A percentile compares a stretch with the other conserved stretches of the same genome.
These are phyloP conservation scores for Cephalotes varians DNA, from an alignment of 2,888 invertebrate species.

Conservation along the genomic window DNA sequence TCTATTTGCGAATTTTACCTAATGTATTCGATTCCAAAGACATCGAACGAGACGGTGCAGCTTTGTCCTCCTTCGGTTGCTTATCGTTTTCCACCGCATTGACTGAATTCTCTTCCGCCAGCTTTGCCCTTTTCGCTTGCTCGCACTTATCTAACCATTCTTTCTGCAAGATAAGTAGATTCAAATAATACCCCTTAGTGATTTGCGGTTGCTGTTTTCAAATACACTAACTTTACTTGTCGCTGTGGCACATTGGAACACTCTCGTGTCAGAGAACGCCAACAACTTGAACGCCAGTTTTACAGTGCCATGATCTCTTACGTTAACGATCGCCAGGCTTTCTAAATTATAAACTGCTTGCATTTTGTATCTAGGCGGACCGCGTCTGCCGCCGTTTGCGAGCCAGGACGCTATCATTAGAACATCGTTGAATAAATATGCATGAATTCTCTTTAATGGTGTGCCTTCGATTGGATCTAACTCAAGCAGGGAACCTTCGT, in stretches of 20 bases:
- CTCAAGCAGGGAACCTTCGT: slow-evolving; percentile 96
- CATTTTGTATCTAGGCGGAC: slow-evolving; percentile 93
- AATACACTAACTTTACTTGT: slow-evolving; percentile 87
- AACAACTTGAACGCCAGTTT: slow-evolving; percentile 97
- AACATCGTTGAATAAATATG: slow-evolving; percentile 97
- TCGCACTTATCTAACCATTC: slow-evolving; percentile 98
- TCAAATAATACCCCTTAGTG: not conserved
- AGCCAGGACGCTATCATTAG: slow-evolving; percentile 95
- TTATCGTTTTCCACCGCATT: slow-evolving; percentile 36
- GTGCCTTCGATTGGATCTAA: slow-evolving; percentile 95
- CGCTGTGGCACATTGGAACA: slow-evolving; percentile 95
- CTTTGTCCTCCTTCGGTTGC: slow-evolving; percentile 86
- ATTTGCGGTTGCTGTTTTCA: not conserved
- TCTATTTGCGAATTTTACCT: slow-evolving; percentile 65
- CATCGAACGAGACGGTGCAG: slow-evolving; percentile 78
- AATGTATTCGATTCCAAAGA: slow-evolving; percentile 81
- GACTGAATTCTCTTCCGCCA: slow-evolving; percentile 88
- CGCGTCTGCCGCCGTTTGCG: slow-evolving; percentile 87
- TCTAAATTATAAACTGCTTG: slow-evolving; percentile 94
- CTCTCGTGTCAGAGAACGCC: slow-evolving; percentile 96
- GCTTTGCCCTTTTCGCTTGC: slow-evolving; percentile 93
- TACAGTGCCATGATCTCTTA: slow-evolving; percentile 94
- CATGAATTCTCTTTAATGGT: slow-evolving; percentile 95
- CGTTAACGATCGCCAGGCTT: slow-evolving; percentile 97
- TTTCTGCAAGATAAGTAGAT: slow-evolving; percentile 87